These are phyloP conservation scores for Zele albiditarsus DNA, from an alignment of 2,888 invertebrate genomes.

Conservation along the genomic window DNA sequence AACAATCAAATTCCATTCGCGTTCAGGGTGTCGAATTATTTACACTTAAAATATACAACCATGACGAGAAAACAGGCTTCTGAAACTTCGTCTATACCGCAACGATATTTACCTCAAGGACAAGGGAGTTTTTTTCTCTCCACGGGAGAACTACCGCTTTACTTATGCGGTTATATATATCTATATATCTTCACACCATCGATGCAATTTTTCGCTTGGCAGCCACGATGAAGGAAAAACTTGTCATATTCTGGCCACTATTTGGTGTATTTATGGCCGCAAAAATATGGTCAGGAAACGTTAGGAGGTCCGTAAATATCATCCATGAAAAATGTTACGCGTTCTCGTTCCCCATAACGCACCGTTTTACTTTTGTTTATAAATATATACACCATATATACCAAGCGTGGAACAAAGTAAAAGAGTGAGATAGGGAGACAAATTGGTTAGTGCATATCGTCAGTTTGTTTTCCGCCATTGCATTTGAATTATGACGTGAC, in stretches of 20 bases:
- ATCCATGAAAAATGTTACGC: slow-evolving; percentile 30
- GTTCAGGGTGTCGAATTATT: background rate
- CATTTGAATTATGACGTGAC: slow-evolving; percentile 49
- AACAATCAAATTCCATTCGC: too few species aligned
- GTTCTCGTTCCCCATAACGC: slow-evolving; percentile 31
- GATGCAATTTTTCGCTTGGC: slow-evolving; percentile 31
- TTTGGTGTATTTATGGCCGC: slow-evolving; percentile 67
- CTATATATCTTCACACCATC: background rate
- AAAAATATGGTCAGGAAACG: slow-evolving; percentile 69
- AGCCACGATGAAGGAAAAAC: slow-evolving; percentile 44
- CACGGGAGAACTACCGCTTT: slow-evolving; percentile 23
- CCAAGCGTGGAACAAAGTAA: background rate
- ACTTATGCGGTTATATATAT: slow-evolving; percentile 20
- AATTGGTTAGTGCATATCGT: background rate
- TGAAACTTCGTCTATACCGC: slow-evolving; percentile 47
- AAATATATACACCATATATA: background rate
- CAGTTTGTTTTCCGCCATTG: slow-evolving; percentile 24
- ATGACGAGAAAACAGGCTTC: slow-evolving; percentile 55
- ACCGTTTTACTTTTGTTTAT: slow-evolving; percentile 14
- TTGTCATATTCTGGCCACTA: slow-evolving; percentile 70
- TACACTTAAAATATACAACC: slow-evolving; percentile 49
- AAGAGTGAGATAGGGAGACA: background rate
- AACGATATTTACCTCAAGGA: slow-evolving; percentile 50
- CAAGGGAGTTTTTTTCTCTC: slow-evolving; percentile 1
- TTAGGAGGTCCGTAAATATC: slow-evolving; percentile 68